Base-by-base conservation (phyloP, 2,888 invertebrate genomes). In the Malachius bipustulatus region DNA sequence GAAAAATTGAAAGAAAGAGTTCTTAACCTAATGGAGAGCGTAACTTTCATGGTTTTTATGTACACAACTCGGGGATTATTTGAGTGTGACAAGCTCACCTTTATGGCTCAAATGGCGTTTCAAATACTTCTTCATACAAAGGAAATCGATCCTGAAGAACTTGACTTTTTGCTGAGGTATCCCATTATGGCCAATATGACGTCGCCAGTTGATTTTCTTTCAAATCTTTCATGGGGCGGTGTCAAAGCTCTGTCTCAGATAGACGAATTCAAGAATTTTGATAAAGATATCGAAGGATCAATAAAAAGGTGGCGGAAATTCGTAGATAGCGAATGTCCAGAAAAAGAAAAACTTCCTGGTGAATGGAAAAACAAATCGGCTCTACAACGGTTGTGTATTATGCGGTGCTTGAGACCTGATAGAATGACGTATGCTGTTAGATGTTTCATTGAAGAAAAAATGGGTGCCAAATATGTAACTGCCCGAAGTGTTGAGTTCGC, bases 361-460 rank as follows among this genome's bases (percentile, higher is more conserved):
- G 94, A 94, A 54, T 96, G 94, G 94, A 94, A 93, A 59, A 82
- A 82, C 52, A 93, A 90, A 59, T 69, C 77, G 0, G 67, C 84
- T 0, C 62, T 94, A 30, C 90, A 94, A 57, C 73, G 82, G 43
- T 66, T 94, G 3, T 93, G 93, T 53, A 93, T 96, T 59, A 82
- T 94, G 82, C 69, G 94, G 38, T 87, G 89, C 12, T 66, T 94
- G 34, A 67, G 94, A 30, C 83, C 91, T 0, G 94, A 96, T 63
- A 72, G 94, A 46, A 93, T 96, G 90, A 87, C 89, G 0, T 91
- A 94, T 52, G 93, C 91, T 9, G 75, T 90, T 31, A 79, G 81
- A 36, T 72, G 73, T 16, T 94, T 90, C 55, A 82, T 94, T 38
- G 87, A 89, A 58, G 91, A 93, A 59, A 83, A 83, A 56, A 64